phyloP scores from a whole-genome alignment of 2,797 vertebrate genomes.

The Hemibagrus guttatus region DNA sequence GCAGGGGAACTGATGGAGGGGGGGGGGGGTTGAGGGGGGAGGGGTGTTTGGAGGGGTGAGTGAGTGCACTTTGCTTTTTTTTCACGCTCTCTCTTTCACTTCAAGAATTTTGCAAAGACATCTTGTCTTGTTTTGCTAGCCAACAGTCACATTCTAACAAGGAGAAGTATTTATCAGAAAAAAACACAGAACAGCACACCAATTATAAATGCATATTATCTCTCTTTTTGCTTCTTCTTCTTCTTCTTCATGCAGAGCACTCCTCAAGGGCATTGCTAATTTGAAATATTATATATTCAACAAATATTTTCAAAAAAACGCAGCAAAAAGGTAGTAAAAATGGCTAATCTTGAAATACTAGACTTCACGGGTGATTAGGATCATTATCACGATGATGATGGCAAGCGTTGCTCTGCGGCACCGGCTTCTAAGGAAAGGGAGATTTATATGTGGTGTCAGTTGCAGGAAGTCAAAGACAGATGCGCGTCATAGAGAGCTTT shows the following conservation, averaged over 20 bases:
- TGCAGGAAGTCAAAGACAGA: constrained; percentile 64
- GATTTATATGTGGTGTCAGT: constrained; percentile 45
- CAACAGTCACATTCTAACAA: constrained; percentile 28
- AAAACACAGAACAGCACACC: constrained; percentile 2
- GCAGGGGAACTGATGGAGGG: constrained; percentile 30
- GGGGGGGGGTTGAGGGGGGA: background rate
- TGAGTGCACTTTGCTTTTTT: constrained; percentile 15
- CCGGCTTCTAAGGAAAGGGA: constrained; percentile 34
- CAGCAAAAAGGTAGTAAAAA: constrained; percentile 23
- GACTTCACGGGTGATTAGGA: constrained; percentile 34
- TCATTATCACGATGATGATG: constrained; percentile 31
- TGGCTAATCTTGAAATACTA: constrained; percentile 15
- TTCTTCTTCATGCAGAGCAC: constrained; percentile 15
- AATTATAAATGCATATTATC: constrained; percentile 41
- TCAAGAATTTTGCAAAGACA: constrained; percentile 28
- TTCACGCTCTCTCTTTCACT: background rate
- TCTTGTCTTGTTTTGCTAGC: constrained; percentile 35
- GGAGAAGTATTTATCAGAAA: constrained; percentile 8
- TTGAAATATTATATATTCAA: constrained; percentile 37
- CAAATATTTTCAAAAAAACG: constrained; percentile 10
- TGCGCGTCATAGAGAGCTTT: constrained; percentile 70
- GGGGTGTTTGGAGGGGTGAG: constrained; percentile 13
- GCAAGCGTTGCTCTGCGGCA: background rate
- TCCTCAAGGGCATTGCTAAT: constrained; percentile 34
- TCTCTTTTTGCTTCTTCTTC: background rate